phyloP scores from a whole-genome alignment of 1,140 invertebrate genomes.

The Phocides pigmalion region DNA sequence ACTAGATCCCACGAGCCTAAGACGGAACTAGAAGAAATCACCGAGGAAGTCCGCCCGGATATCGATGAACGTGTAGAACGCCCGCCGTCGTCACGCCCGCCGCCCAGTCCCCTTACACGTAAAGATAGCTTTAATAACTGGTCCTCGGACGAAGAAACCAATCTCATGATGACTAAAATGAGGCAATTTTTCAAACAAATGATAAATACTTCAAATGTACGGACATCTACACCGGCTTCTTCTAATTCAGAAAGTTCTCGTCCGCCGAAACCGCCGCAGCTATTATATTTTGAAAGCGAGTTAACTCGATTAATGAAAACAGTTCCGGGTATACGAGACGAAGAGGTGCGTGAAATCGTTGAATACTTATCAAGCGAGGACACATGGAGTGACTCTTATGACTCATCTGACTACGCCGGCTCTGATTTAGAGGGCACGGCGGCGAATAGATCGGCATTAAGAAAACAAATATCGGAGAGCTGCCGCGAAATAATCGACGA shows the following conservation, averaged over 20 bases:
- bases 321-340: slow-evolving; percentile 94
- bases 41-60: slow-evolving; percentile 81
- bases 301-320: slow-evolving; percentile 96
- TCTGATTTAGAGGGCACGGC: slow-evolving; percentile 92
- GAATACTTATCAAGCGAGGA: slow-evolving; percentile 96
- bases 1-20: slow-evolving; percentile 81
- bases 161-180: slow-evolving; percentile 97
- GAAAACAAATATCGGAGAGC: slow-evolving; percentile 94
- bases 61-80: slow-evolving; percentile 74
- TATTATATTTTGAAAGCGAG: slow-evolving; percentile 95
- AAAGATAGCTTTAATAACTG: slow-evolving; percentile 97
- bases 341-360: slow-evolving; percentile 95
- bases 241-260: slow-evolving; percentile 84
- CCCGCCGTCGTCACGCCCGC: slow-evolving; percentile 69
- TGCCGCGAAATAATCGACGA: slow-evolving; percentile 95
- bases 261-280: slow-evolving; percentile 90
- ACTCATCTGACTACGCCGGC: slow-evolving; percentile 95
- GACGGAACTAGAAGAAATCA: slow-evolving; percentile 84
- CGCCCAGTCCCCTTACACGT: slow-evolving; percentile 86
- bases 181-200: slow-evolving; percentile 95
- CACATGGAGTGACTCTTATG: slow-evolving; percentile 96
- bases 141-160: slow-evolving; percentile 96
- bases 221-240: slow-evolving; percentile 84
- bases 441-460: slow-evolving; percentile 88
- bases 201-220: slow-evolving; percentile 87